Percentiles rank a stretch among this genome's conserved stretches.
These are phyloP conservation scores for Sebastes variabilis DNA, from an alignment of 2,797 vertebrate species.

Conservation along the genomic window DNA sequence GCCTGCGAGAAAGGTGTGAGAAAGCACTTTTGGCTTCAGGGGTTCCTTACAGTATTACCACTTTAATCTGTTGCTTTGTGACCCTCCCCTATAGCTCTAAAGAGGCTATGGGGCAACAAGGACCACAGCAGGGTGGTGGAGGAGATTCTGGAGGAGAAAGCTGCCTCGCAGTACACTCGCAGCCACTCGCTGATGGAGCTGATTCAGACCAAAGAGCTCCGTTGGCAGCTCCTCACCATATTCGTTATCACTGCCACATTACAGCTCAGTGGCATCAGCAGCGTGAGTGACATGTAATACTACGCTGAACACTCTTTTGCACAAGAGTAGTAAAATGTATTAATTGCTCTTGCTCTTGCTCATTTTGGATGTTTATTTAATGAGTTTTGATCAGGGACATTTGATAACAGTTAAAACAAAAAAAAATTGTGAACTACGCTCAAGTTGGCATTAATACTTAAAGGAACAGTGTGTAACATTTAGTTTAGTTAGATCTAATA, in stretches of 20 bases:
- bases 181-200: conserved; percentile 77
- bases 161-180: conserved; percentile 56
- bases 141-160: conserved; percentile 84
- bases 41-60: background rate
- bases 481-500: too few species aligned
- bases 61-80: background rate
- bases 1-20: conserved; percentile 76
- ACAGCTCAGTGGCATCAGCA: conserved; percentile 81
- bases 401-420: background rate
- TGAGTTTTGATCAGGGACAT: background rate
- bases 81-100: conserved; percentile 71
- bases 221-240: conserved; percentile 86
- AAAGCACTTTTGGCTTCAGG: background rate
- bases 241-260: conserved; percentile 55
- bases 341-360: background rate
- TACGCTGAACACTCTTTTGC: background rate
- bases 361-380: background rate
- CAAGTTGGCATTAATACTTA: background rate
- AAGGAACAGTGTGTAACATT: background rate
- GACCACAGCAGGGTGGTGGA: conserved; percentile 79
- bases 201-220: conserved; percentile 66
- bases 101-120: conserved; percentile 79
- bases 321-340: background rate
- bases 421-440: background rate
- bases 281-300: conserved; percentile 61